Evolutionary conservation across 2,797 vertebrate species (phyloP).

Genomic region (Propithecus deckenii): DNA sequence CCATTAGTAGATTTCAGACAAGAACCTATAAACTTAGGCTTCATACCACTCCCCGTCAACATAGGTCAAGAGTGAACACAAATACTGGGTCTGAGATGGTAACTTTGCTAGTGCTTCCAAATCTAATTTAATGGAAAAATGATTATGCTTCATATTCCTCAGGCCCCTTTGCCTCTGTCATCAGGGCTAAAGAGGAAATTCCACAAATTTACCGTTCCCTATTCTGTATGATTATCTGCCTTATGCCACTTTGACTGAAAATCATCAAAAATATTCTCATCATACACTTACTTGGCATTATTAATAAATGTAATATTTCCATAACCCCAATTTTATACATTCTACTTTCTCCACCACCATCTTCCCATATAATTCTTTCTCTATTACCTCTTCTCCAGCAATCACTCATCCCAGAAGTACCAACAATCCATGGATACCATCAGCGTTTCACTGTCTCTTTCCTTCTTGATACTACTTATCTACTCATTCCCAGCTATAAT

Average conservation of each 20-base stretch:
- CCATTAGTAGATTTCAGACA: background rate
- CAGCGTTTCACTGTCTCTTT: background rate
- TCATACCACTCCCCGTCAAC: background rate
- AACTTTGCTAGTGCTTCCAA: background rate
- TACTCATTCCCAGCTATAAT: background rate
- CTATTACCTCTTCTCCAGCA: background rate
- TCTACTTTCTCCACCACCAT: background rate
- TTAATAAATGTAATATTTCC: background rate
- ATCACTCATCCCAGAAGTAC: background rate
- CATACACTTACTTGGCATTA: background rate
- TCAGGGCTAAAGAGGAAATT: background rate
- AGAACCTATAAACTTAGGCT: background rate
- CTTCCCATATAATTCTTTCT: background rate
- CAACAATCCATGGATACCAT: background rate
- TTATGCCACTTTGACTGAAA: background rate
- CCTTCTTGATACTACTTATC: background rate
- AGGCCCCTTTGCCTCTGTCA: background rate
- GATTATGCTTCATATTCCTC: background rate
- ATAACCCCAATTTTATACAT: background rate
- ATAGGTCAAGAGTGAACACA: background rate
- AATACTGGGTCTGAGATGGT: background rate
- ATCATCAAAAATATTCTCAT: background rate
- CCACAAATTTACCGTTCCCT: background rate
- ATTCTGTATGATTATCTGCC: background rate
- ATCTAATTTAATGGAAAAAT: background rate